Percentiles rank a stretch among this genome's conserved stretches.
phyloP scores from a whole-genome alignment of 2,797 vertebrate genomes.

The Sciurus vulgaris region DNA sequence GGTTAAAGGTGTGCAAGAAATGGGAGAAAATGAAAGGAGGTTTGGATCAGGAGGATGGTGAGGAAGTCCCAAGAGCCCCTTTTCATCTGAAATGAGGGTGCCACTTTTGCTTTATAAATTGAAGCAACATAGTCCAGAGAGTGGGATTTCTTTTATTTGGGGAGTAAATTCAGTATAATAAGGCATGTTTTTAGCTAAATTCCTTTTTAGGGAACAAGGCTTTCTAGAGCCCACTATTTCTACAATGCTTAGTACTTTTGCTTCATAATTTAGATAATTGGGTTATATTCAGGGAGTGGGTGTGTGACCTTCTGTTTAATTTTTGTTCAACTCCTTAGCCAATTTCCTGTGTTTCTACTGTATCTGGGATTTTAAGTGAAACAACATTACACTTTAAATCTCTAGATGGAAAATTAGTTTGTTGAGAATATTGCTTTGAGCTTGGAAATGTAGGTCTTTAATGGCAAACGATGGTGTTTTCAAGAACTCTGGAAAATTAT shows the following conservation, averaged over 20 bases:
- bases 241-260: neutral
- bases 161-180: conserved; percentile 73
- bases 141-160: conserved; percentile 69
- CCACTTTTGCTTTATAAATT: conserved; percentile 71
- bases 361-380: neutral
- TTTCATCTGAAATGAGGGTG: conserved; percentile 42
- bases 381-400: neutral
- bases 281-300: neutral
- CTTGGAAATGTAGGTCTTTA: neutral
- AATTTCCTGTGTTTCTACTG: conserved; percentile 1
- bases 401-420: neutral
- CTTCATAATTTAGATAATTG: conserved; percentile 34
- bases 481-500: neutral
- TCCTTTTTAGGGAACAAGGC: neutral
- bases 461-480: conserved; percentile 32
- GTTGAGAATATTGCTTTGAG: conserved; percentile 17
- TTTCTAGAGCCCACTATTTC: conserved; percentile 5
- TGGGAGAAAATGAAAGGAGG: conserved; percentile 47
- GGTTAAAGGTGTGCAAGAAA: conserved; percentile 70
- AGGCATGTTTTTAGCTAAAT: neutral
- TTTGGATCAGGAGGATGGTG: neutral
- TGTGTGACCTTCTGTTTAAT: neutral
- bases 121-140: neutral
- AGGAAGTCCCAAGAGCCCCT: conserved; percentile 32
- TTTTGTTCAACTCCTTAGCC: conserved; percentile 13